phyloP scores from a whole-genome alignment of 2,113 vertebrate species.

The Marmota monax region DNA sequence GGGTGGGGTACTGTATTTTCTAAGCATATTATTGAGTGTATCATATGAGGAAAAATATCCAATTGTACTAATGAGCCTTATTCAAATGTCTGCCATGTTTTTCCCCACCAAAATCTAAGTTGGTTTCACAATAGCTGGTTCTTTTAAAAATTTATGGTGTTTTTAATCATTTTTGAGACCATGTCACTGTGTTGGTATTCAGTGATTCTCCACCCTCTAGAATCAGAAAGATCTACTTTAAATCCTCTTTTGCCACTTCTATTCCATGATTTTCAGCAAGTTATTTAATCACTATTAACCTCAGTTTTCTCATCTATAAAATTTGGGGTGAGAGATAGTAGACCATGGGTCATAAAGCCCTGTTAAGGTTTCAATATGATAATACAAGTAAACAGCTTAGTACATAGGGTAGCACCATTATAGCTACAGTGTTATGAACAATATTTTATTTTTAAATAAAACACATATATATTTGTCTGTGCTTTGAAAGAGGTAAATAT shows the following conservation, averaged over 20 bases:
- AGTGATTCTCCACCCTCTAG: neutral
- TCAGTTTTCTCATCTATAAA: neutral
- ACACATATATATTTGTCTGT: neutral
- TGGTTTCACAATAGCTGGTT: neutral
- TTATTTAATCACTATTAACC: neutral
- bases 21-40: neutral
- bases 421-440: neutral
- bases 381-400: neutral
- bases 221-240: neutral
- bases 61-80: neutral
- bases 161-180: neutral
- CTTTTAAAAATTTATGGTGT: neutral
- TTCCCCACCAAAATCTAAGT: neutral
- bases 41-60: neutral
- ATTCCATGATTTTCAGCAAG: neutral
- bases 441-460: neutral
- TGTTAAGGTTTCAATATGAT: neutral
- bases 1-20: neutral
- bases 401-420: too few relatives aligned
- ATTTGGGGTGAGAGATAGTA: neutral
- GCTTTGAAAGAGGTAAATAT: neutral
- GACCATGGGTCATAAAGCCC: neutral
- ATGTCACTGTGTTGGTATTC: neutral
- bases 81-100: neutral
- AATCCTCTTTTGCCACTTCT: neutral